phyloP scores from a whole-genome alignment of 2,797 vertebrate genomes.

The Crypturellus tataupa region DNA sequence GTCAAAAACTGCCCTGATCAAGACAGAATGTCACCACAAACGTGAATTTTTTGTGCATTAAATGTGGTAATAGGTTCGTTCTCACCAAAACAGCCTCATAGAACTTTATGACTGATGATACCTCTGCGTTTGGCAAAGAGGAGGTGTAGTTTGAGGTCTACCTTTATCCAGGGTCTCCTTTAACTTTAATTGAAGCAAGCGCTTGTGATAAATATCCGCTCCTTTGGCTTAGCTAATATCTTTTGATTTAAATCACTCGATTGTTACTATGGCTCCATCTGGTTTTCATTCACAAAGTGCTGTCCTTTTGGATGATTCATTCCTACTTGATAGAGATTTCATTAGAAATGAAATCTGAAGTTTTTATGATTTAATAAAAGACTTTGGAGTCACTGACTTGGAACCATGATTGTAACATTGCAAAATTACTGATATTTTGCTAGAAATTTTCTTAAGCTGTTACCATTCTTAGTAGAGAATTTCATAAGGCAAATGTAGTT shows the following conservation, averaged over 20 bases:
- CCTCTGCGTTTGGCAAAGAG: not conserved
- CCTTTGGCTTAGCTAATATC: not conserved
- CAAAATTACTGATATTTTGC: not conserved
- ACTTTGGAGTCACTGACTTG: not conserved
- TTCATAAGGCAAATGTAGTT: not conserved
- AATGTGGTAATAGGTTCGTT: not conserved
- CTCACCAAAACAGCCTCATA: not conserved
- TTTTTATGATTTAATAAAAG: conserved; percentile 60
- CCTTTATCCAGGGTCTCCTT: not conserved
- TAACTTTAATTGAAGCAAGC: not conserved
- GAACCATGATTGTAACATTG: not conserved
- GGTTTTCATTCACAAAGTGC: conserved; percentile 57
- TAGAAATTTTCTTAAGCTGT: not conserved
- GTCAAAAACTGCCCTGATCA: not conserved
- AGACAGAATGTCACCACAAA: not conserved
- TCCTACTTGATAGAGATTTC: conserved; percentile 64
- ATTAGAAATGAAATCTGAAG: conserved; percentile 41
- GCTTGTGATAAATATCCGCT: not conserved
- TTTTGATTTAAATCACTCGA: conserved; percentile 38
- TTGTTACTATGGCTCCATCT: conserved; percentile 49
- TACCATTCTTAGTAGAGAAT: not conserved
- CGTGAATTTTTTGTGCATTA: not conserved
- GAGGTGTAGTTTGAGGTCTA: not conserved
- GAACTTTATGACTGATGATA: not conserved
- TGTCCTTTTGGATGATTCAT: conserved; percentile 63